Percentiles rank a stretch among this genome's conserved stretches.
phyloP scores from a whole-genome alignment of 2,888 invertebrate species.

The Lagria hirta region DNA sequence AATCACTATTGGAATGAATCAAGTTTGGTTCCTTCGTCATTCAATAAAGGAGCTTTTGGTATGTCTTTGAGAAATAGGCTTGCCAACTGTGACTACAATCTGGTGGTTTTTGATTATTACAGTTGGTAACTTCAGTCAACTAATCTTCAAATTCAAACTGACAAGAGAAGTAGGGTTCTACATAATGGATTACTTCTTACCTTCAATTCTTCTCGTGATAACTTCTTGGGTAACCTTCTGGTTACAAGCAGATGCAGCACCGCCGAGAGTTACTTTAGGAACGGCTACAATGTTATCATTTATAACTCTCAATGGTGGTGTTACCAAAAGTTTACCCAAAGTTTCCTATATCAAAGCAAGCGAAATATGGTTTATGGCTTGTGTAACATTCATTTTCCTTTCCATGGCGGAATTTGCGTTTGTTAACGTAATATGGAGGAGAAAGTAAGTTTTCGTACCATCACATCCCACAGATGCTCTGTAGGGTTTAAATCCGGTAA shows the following conservation, averaged over 20 bases:
- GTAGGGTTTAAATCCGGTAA: no score
- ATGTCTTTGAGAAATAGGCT: no score
- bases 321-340: conserved; percentile 82
- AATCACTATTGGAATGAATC: conserved; percentile 71
- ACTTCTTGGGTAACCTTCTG: conserved; percentile 90
- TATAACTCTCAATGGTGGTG: conserved; percentile 82
- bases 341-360: conserved; percentile 89
- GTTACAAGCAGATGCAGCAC: conserved; percentile 83
- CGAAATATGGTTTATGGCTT: conserved; percentile 87
- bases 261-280: conserved; percentile 78
- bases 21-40: conserved; percentile 69
- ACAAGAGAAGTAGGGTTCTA: conserved; percentile 84
- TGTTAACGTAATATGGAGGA: conserved; percentile 84
- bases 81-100: conserved; percentile 1
- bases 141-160: conserved; percentile 76
- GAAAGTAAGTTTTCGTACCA: conserved; percentile 66
- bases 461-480: no score
- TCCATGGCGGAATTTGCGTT: conserved; percentile 87
- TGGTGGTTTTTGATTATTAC: conserved; percentile 50
- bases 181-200: conserved; percentile 85
- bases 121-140: conserved; percentile 82
- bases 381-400: conserved; percentile 81
- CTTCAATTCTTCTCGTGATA: conserved; percentile 82
- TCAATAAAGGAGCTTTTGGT: conserved; percentile 69
- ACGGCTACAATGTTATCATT: conserved; percentile 86